phyloP scores from a whole-genome alignment of 2,888 invertebrate genomes.

The Cataglyphis livida region DNA sequence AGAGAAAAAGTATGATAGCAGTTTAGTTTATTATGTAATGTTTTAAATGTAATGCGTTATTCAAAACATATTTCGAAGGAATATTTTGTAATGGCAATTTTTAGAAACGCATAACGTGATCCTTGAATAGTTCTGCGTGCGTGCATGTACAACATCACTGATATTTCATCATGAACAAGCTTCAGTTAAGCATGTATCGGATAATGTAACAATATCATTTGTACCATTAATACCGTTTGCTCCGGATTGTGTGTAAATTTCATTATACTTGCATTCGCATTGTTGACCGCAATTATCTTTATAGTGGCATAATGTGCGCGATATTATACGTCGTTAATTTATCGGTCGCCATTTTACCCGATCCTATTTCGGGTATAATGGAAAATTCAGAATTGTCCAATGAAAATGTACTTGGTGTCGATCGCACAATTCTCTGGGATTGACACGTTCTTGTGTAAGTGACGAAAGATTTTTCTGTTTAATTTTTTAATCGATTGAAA shows the following conservation, averaged over 20 bases:
- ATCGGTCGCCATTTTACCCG: slow-evolving; percentile 9
- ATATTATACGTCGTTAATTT: slow-evolving; percentile 46
- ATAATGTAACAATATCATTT: slow-evolving; percentile 51
- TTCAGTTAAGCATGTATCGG: slow-evolving; percentile 38
- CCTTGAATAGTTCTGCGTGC: slow-evolving; percentile 10
- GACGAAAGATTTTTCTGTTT: slow-evolving; percentile 1
- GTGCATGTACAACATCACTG: slow-evolving; percentile 12
- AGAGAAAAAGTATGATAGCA: background rate
- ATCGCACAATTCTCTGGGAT: background rate
- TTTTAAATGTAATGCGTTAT: slow-evolving; percentile 31
- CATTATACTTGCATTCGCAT: slow-evolving; percentile 47
- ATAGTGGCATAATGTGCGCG: slow-evolving; percentile 29
- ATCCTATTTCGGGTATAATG: slow-evolving; percentile 18
- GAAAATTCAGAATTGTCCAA: slow-evolving; percentile 26
- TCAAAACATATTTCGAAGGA: slow-evolving; percentile 15
- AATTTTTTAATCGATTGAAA: background rate
- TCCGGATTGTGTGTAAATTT: slow-evolving; percentile 45
- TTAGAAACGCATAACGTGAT: slow-evolving; percentile 23
- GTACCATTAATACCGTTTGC: slow-evolving; percentile 44
- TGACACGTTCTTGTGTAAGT: background rate
- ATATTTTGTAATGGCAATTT: slow-evolving; percentile 33
- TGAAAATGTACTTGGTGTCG: slow-evolving; percentile 14
- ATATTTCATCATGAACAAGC: slow-evolving; percentile 34
- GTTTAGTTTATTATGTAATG: slow-evolving; percentile 24
- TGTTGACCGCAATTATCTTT: slow-evolving; percentile 50